Conservation (phyloP, 2,797 vertebrate species). For the Chaenodraco wilsoni region DNA sequence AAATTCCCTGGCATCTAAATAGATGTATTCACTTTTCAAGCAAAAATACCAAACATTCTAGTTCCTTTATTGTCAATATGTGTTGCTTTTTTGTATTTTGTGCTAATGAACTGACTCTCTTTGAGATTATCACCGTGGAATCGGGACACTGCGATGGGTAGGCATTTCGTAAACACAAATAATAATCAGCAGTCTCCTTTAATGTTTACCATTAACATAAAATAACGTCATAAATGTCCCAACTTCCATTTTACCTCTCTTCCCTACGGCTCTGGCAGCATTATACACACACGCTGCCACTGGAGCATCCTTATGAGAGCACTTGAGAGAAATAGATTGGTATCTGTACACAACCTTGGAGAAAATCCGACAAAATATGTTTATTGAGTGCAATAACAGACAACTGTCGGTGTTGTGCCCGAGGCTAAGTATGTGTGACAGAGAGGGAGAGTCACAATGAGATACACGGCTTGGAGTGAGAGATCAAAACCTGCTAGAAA, state of each 20-base stretch:
- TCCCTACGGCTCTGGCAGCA: not conserved
- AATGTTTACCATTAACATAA: not conserved
- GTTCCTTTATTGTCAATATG: no score
- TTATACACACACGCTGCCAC: not conserved
- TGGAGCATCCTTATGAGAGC: constrained; percentile 7
- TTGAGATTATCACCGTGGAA: no score
- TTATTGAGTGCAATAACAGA: constrained; percentile 39
- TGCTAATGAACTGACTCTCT: no score
- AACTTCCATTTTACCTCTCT: not conserved
- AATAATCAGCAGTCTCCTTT: not conserved
- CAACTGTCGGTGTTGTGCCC: constrained; percentile 33
- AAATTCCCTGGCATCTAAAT: no score
- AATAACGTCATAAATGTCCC: not conserved
- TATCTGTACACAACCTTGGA: constrained; percentile 24
- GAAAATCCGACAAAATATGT: constrained; percentile 33
- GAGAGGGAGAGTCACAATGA: constrained; percentile 7
- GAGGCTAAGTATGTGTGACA: constrained; percentile 12
- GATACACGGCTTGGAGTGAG: not conserved
- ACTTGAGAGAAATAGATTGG: constrained; percentile 20
- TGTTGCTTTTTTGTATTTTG: no score
- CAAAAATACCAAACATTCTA: no score
- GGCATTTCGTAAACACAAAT: not conserved
- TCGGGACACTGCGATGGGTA: no score
- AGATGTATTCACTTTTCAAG: no score
- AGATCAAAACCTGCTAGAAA: constrained; percentile 12